These are phyloP conservation scores for Notolepis coatsorum DNA, from an alignment of 2,797 vertebrate species.

Conservation along the genomic window DNA sequence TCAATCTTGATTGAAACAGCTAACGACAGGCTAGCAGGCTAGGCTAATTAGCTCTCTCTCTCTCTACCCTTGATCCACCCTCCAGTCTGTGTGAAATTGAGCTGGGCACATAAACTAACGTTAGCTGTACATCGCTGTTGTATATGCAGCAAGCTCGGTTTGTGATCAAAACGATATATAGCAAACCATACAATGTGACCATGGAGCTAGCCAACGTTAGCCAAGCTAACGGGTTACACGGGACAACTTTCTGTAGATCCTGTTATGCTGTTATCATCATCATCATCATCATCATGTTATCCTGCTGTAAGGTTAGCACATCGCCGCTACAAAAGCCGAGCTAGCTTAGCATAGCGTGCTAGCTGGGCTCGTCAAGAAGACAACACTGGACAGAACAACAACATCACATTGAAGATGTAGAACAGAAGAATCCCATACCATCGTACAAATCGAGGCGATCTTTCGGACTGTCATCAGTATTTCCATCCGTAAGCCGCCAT, in stretches of 20 bases:
- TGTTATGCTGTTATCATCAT: too few relatives aligned
- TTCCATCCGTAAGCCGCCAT: constrained; percentile 92
- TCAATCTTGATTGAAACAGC: background rate
- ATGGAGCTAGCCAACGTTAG: background rate
- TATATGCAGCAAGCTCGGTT: too few relatives aligned
- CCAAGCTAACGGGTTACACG: background rate
- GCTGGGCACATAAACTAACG: too few relatives aligned
- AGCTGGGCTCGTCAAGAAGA: constrained; percentile 20
- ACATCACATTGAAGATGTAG: background rate
- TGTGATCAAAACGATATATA: background rate
- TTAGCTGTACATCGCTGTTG: too few relatives aligned
- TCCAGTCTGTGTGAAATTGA: too few relatives aligned
- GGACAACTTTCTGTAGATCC: constrained; percentile 51
- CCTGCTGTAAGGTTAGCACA: constrained; percentile 42
- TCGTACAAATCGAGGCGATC: constrained; percentile 97
- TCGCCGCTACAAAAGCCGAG: constrained; percentile 53
- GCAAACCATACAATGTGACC: background rate
- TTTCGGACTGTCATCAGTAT: constrained; percentile 96
- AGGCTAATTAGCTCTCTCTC: constrained; percentile 41
- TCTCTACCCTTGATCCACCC: constrained; percentile 28
- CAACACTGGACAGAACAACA: constrained; percentile 2
- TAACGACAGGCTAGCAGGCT: constrained; percentile 30
- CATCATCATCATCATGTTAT: constrained; percentile 41
- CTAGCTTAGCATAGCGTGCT: constrained; percentile 35
- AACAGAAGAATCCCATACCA: constrained; percentile 79